Percentiles rank a stretch among this genome's conserved stretches.
These are phyloP conservation scores for Trachemys scripta DNA, from an alignment of 2,113 vertebrate species.

Conservation along the genomic window DNA sequence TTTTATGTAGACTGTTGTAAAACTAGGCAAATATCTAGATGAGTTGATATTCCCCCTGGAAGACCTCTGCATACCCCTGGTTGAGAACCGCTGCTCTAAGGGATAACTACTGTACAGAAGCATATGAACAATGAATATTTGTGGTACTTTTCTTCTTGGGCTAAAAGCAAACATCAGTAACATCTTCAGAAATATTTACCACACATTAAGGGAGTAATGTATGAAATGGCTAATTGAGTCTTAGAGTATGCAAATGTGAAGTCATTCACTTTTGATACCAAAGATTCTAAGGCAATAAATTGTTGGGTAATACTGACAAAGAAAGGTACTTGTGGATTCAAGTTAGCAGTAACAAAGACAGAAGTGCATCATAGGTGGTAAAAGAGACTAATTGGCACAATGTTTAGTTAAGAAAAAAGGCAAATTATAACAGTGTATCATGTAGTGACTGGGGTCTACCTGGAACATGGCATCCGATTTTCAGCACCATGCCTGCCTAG, in stretches of 20 bases:
- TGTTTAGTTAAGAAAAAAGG: too few species aligned
- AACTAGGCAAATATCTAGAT: too few species aligned
- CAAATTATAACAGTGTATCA: background rate
- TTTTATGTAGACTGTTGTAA: too few species aligned
- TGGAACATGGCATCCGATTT: background rate
- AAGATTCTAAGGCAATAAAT: background rate
- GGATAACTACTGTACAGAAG: background rate
- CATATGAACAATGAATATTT: background rate
- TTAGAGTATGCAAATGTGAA: background rate
- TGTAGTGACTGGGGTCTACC: background rate
- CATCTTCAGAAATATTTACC: background rate
- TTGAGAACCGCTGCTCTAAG: background rate
- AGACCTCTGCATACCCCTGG: too few species aligned
- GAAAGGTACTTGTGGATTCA: background rate
- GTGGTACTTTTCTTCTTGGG: background rate
- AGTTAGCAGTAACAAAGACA: background rate
- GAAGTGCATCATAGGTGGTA: background rate
- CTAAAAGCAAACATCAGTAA: background rate
- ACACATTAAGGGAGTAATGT: background rate
- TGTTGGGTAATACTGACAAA: background rate
- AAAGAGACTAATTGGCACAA: too few species aligned
- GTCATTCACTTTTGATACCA: background rate
- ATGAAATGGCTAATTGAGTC: background rate
- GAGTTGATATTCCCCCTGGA: too few species aligned
- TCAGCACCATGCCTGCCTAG: background rate